Base-by-base conservation (phyloP, 37 sponge, comb jelly and placozoan species). In the Agelas oroides region DNA sequence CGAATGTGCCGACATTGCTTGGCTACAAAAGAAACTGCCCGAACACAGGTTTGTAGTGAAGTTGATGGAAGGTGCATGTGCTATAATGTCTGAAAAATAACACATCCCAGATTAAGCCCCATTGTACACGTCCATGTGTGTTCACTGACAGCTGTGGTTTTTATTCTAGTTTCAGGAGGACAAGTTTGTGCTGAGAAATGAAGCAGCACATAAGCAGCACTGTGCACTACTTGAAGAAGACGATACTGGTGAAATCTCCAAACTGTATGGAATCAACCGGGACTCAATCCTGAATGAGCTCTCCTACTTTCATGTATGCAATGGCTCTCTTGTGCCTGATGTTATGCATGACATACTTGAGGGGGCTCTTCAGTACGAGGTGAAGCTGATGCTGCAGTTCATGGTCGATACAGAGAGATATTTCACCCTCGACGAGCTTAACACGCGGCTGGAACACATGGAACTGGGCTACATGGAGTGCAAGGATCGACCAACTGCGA, bases 331-430 rank as follows among this genome's bases (percentile, higher is more conserved):
- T 21, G 72, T 78, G 17, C 88, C 80, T 6, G 92, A 92, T 37
- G 53, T 92, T 19, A 86, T 92, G 87, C 92, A 92, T 23, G 92
- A 92, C 70, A 53, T 92, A 19, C 74, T 92, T 39, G 92, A 92
- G 34, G 91, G 91, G 14, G 65, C 59, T 28, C 36, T 84, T 17
- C 67, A 28, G 5, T 46, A 73, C 1, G 70, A 46, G 17, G 66
- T 76, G 60, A 88, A 88, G 57, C 41, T 78, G 13, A 35, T 88
- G 37, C 70, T 82, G 1, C 38, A 39, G 16, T 54, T 76, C n/a
- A 18, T 80, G 25, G 46, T 74, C 37, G 19, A 40, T n/a, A 62
- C 16, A 54, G 46, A 33, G 64, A 32, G 20, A 27, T 64, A 64
- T 56, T 35, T 35, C 69, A 58, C 73, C 5, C 34, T 71, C 25